Base-by-base conservation (phyloP, 2,113 vertebrate genomes). In the Xenopus tropicalis region DNA sequence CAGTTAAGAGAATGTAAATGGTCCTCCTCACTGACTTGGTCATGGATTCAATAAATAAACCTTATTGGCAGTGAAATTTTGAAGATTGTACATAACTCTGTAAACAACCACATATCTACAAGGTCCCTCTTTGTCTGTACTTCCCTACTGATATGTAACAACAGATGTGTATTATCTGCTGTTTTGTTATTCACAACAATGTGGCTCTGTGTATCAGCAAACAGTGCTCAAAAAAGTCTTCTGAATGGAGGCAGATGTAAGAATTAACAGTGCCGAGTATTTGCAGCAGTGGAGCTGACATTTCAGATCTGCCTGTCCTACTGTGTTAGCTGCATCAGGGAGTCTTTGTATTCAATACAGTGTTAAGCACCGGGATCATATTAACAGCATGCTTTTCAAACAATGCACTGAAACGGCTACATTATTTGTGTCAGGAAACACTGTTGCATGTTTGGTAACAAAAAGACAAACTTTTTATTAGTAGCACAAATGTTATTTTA, bases 161-260 rank as follows among this genome's bases (percentile, higher is more conserved):
- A 37, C 29, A 8, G 6, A 7, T 37, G 29, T 37, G 29, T 37
- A 37, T 37, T 37, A 37, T 37, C 29, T 37, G 29, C 29, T 8
- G 29, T 5, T 37, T 37, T 37, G 6, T 37, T 37, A 37, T 37
- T 1, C 1, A 37, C 29, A 37, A 9, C 29, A 37, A 37, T 37
- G 29, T 37, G 29, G 29, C 2, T 37, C 29, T 37, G 29, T 37
- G 3, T 37, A 37, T 37, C 29, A 3, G 29, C 29, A 37, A 37
- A 37, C 29, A 37, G 13, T 5, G 12, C 46, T 14, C 5, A 48
- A 13, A 44, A 44, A 44, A 16, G 48, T 14, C 9, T 16, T 13
- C 77, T 85, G 78, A 57, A 77, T 79, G 29, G 81, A 82, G 79
- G 17, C 78, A 84, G 81, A 78, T 81, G 82, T 81, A 80, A 79